These are phyloP conservation scores for Coelinius sp. DNA, from an alignment of 2,888 invertebrate species.

Conservation along the genomic window DNA sequence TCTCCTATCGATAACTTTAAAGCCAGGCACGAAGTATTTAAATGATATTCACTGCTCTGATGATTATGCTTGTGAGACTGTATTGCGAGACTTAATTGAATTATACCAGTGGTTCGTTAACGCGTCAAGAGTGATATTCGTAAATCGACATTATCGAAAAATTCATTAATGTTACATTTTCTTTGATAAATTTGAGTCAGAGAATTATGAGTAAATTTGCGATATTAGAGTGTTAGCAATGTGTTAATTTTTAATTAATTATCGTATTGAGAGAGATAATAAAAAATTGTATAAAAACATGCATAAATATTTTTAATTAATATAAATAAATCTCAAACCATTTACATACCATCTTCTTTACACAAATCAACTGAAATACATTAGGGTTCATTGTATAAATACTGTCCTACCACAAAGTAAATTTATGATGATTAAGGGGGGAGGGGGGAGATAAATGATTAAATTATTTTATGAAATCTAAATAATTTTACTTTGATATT, in stretches of 20 bases:
- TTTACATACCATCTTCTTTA: constrained; percentile 69
- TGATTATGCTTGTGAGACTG: not conserved
- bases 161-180: not conserved
- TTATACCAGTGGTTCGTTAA: not conserved
- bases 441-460: not conserved
- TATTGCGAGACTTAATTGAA: not conserved
- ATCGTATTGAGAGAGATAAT: constrained; percentile 32
- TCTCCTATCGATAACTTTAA: not conserved
- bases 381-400: constrained; percentile 63
- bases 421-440: constrained; percentile 25
- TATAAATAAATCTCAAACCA: constrained; percentile 62
- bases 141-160: not conserved
- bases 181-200: not conserved
- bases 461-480: not conserved
- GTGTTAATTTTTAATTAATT: not conserved
- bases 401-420: constrained; percentile 47
- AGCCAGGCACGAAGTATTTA: constrained; percentile 2
- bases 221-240: not conserved
- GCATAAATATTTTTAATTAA: constrained; percentile 53
- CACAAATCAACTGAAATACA: constrained; percentile 68
- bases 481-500: not conserved
- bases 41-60: not conserved
- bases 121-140: not conserved
- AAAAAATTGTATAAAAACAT: constrained; percentile 57
- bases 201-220: not conserved